Evolutionary conservation across 2,113 vertebrate species (phyloP).

Genomic region (Odontophorus gujanensis): DNA sequence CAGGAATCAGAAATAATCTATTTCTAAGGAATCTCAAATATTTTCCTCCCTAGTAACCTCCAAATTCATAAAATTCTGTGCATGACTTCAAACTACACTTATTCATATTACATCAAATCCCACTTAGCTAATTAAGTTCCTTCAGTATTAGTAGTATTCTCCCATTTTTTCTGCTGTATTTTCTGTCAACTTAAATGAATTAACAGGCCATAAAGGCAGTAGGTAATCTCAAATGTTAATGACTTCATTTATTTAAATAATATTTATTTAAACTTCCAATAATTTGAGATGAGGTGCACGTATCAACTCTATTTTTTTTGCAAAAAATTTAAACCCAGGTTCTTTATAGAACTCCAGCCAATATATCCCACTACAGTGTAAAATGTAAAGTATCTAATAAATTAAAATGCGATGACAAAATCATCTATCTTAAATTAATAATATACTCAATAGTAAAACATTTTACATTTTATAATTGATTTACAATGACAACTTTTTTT

Average conservation of each 20-base stretch:
- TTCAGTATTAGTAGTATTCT: neutral
- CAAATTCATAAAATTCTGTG: neutral
- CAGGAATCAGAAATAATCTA: neutral
- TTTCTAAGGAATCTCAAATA: neutral
- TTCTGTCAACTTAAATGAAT: conserved; percentile 43
- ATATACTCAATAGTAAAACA: neutral
- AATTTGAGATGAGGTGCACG: neutral
- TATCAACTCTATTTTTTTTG: neutral
- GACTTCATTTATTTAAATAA: neutral
- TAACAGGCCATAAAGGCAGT: neutral
- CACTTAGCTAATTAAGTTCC: neutral
- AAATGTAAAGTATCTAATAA: neutral
- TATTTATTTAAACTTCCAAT: neutral
- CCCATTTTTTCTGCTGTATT: neutral
- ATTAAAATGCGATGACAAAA: neutral
- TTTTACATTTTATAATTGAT: neutral
- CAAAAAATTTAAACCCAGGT: neutral
- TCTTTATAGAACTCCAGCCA: neutral
- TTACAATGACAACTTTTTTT: neutral
- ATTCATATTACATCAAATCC: neutral
- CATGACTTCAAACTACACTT: neutral
- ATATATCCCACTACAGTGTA: neutral
- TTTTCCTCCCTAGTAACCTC: neutral
- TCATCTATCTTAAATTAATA: neutral
- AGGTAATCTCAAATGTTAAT: neutral